Evolutionary conservation across 2,888 invertebrate genomes (phyloP), one percentile per base, ranked within the genome.

Genomic region (Eupsilia transversa): DNA sequence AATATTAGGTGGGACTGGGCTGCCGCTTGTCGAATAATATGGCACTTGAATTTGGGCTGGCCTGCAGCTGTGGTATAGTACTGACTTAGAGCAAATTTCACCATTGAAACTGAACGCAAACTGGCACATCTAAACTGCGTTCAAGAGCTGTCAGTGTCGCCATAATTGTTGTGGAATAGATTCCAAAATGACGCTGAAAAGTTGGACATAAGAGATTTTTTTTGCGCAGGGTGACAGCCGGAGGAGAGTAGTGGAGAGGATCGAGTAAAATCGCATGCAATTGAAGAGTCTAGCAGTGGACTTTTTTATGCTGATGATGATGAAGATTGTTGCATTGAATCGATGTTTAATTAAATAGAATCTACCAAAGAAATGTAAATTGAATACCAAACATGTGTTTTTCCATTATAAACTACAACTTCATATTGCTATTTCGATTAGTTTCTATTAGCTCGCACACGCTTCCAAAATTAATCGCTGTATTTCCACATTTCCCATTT

Each of bases 1-100:
- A 94, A 94, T 95, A 95, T 95, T 93, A 94, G 91, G 79, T 74
- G 84, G 87, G 73, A 80, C 85, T 77, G 41, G 59, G 72, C 74
- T 77, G 77, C 74, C 75, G 41, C 61, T 66, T 12, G 23, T 35
- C 65, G 60, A 70, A 74, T 35, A 41, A 74, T 74, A 83, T 64
- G 72, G 72, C 9, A 43, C 14, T 33, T 38, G 43, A 79, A 27
- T 85, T 71, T 61, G 43, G 14, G 33, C 69, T 59, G 30, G 14
- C n/a, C 66, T 17, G 72, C 56, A 23, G 3, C 20, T 65, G 17
- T 12, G 20, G 17, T 46, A 30, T 23, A 46, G 14, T 64, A 33
- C 2, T 14, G 33, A 23, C 30, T 63, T 20, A 41, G 5, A 56
- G 14, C 1, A 14, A 30, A 43, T 23, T 63, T 43, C 7, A 43